Percentiles rank a stretch among this genome's conserved stretches.
phyloP scores from a whole-genome alignment of 2,113 vertebrate genomes.

The Hiodon tergisus region DNA sequence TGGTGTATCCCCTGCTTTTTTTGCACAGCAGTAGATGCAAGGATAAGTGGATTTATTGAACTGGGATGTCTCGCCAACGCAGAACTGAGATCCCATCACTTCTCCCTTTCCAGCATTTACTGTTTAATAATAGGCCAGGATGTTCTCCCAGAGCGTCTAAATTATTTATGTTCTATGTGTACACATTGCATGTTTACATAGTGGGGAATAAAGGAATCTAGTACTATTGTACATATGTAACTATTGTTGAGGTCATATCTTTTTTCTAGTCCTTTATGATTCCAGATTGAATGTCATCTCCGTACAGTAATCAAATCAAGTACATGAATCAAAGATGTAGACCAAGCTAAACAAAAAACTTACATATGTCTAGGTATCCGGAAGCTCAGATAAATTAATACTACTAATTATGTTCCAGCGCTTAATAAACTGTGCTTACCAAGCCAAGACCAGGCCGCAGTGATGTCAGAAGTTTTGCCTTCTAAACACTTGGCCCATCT shows the following conservation, averaged over 20 bases:
- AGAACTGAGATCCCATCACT: background rate
- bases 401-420: too few relatives aligned
- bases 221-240: too few relatives aligned
- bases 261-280: too few relatives aligned
- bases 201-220: background rate
- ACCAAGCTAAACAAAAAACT: too few relatives aligned
- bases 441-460: background rate
- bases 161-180: slow-evolving; percentile 7
- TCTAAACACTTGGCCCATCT: background rate
- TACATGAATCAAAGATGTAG: too few relatives aligned
- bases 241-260: too few relatives aligned
- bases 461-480: background rate
- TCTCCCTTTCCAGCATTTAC: background rate
- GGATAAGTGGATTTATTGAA: slow-evolving; percentile 10
- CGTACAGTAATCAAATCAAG: too few relatives aligned
- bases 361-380: too few relatives aligned
- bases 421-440: background rate
- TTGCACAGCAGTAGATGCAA: background rate
- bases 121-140: slow-evolving; percentile 5
- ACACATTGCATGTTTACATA: background rate
- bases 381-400: too few relatives aligned
- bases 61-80: slow-evolving; percentile 14
- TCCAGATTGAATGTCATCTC: too few relatives aligned
- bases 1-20: background rate
- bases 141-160: background rate